phyloP scores from a whole-genome alignment of 2,888 invertebrate species.

The Desoria tigrina region DNA sequence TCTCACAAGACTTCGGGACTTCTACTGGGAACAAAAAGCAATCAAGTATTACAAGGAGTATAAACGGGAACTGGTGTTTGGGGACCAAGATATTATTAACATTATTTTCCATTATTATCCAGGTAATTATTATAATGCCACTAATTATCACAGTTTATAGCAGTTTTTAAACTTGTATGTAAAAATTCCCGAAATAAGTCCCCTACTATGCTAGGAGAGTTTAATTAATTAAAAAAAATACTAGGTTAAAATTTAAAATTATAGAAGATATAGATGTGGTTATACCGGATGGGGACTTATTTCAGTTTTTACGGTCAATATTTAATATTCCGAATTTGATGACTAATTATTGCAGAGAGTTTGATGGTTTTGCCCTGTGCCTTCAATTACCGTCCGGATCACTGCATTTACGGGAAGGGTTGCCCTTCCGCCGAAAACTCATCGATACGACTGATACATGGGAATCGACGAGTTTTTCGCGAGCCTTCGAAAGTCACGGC shows the following conservation, averaged over 20 bases:
- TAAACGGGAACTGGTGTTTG: constrained; percentile 86
- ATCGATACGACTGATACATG: constrained; percentile 84
- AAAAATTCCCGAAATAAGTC: too few relatives aligned
- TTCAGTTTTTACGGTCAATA: too few relatives aligned
- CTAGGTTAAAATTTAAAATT: too few relatives aligned
- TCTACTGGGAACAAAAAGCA: constrained; percentile 82
- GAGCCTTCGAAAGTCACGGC: constrained; percentile 76
- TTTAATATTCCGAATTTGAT: too few relatives aligned
- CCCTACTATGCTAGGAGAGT: too few relatives aligned
- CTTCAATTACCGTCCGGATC: constrained; percentile 91
- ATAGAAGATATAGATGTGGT: too few relatives aligned
- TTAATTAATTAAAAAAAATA: too few relatives aligned
- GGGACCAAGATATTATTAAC: constrained; percentile 95
- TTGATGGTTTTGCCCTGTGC: constrained; percentile 78
- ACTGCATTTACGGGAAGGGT: constrained; percentile 78
- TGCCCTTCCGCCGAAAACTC: constrained; percentile 70
- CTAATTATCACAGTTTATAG: constrained; percentile 30
- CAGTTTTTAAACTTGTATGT: constrained; percentile 7
- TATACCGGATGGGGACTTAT: neutral
- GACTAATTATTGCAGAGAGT: constrained; percentile 66
- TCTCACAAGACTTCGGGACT: constrained; percentile 77
- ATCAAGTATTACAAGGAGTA: constrained; percentile 82
- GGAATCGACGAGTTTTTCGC: constrained; percentile 83
- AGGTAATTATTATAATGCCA: too few relatives aligned
- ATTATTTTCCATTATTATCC: constrained; percentile 84